phyloP scores from a whole-genome alignment of 2,888 invertebrate species.

The Ctena decussata region DNA sequence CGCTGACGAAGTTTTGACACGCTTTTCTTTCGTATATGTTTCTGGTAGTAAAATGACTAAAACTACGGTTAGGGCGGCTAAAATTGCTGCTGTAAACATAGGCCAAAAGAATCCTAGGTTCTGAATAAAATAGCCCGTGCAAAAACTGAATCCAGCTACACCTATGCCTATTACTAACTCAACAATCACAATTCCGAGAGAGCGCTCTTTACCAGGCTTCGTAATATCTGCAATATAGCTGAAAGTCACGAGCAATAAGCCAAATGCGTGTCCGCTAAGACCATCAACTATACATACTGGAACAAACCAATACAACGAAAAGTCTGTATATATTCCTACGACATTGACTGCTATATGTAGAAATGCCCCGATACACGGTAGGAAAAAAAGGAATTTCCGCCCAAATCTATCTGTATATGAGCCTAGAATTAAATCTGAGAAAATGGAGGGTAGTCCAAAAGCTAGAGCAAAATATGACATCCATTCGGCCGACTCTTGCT shows the following conservation, averaged over 20 bases:
- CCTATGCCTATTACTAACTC: slow-evolving; percentile 51
- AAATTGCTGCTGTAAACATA: slow-evolving; percentile 28
- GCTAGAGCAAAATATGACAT: slow-evolving; percentile 43
- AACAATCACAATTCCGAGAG: slow-evolving; percentile 55
- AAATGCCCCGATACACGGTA: slow-evolving; percentile 48
- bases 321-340: slow-evolving; percentile 61
- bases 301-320: slow-evolving; percentile 50
- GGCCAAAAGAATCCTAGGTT: slow-evolving; percentile 55
- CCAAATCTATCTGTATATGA: slow-evolving; percentile 66
- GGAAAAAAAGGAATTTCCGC: slow-evolving; percentile 60
- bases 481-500: slow-evolving; percentile 51
- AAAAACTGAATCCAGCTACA: slow-evolving; percentile 24
- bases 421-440: slow-evolving; percentile 58
- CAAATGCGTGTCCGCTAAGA: slow-evolving; percentile 60
- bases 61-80: slow-evolving; percentile 6
- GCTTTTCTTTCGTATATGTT: slow-evolving; percentile 42
- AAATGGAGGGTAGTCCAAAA: slow-evolving; percentile 55
- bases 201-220: slow-evolving; percentile 32
- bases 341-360: slow-evolving; percentile 22
- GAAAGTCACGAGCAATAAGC: slow-evolving; percentile 57
- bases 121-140: slow-evolving; percentile 59
- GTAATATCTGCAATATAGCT: slow-evolving; percentile 65
- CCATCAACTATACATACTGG: slow-evolving; percentile 62
- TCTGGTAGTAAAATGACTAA: slow-evolving; percentile 56
- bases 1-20: slow-evolving; percentile 17